Evolutionary conservation across 2,797 vertebrate genomes (phyloP), one percentile per base, ranked within the genome.

Genomic region (Sebastiscus albofasciatus): DNA sequence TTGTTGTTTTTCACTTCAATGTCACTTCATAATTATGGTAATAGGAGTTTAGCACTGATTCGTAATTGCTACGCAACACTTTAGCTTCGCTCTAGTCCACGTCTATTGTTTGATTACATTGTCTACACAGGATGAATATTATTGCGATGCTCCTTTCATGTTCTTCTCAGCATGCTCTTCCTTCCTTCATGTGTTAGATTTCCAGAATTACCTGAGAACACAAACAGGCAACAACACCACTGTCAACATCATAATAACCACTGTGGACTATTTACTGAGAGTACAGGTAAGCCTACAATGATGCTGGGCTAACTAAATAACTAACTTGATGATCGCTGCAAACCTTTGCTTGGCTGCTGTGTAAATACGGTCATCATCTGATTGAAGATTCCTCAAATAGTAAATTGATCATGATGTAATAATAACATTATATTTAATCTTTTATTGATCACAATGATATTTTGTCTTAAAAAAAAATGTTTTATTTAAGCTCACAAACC

Each of bases 221-320:
- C 98, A 99, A 90, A 97, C 97, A 1, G 98, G 98, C 91, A 99
- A 99, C 94, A 99, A 99, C 90, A 99, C 97, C 18, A 99, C 98
- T 11, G 97, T 99, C 75, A 99, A 99, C 91, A 97, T 99, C 83
- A 96, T 99, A 6, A 99, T 99, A 93, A 99, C 97, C 22, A 99
- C 97, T 2, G 98, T 99, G 84, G 98, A 99, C 92, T 99, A 98
- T 92, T 96, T 99, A 74, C 92, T 99, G 66, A 95, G 98, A 92
- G 95, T 99, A 56, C 98, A 99, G 97, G 98, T 98, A 92, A 33
- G 74, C 3, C 1, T 6, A 70, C 33, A 14, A 2, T 36, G 11
- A 61, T 58, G 9, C 18, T 56, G 3, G 4, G 64, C 4, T 11
- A 20, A 65, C 7, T 16, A 24, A 49, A 20, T 49, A 49, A 20